phyloP scores from a whole-genome alignment of 2,888 invertebrate species.

The Hemithea aestivaria region DNA sequence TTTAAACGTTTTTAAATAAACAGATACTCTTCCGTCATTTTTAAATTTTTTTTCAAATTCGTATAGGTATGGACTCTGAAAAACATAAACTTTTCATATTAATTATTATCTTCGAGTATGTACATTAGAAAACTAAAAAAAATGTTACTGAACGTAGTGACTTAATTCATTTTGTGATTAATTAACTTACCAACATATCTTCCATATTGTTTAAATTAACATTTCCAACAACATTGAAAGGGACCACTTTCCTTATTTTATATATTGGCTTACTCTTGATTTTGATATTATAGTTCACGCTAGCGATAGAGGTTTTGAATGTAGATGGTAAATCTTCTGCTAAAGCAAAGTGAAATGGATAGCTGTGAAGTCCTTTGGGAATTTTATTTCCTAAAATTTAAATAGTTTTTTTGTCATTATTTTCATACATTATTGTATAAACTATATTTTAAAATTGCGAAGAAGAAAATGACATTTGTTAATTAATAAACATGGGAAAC shows the following conservation, averaged over 20 bases:
- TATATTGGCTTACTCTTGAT: conserved; percentile 48
- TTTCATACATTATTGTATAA: background rate
- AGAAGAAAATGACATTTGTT: no score
- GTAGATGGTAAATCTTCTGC: conserved; percentile 58
- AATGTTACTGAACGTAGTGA: no score
- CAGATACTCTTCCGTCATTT: conserved; percentile 38
- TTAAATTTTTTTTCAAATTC: conserved; percentile 49
- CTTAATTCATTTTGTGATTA: conserved; percentile 30
- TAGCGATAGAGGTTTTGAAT: conserved; percentile 57
- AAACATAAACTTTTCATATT: conserved; percentile 18
- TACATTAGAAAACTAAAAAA: no score
- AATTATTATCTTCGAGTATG: no score
- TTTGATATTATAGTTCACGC: conserved; percentile 52
- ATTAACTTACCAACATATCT: conserved; percentile 34
- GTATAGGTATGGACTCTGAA: conserved; percentile 47
- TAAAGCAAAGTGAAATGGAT: conserved; percentile 59
- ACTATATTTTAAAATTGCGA: no score
- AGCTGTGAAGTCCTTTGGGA: conserved; percentile 46
- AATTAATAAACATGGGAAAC: no score
- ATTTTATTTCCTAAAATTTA: conserved; percentile 43
- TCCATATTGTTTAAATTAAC: conserved; percentile 44
- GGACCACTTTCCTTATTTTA: conserved; percentile 39
- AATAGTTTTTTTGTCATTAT: background rate
- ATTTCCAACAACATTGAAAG: conserved; percentile 48
- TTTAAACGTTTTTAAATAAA: conserved; percentile 52